phyloP scores from a whole-genome alignment of 2,888 invertebrate genomes.

The Perizoma affinitatum region DNA sequence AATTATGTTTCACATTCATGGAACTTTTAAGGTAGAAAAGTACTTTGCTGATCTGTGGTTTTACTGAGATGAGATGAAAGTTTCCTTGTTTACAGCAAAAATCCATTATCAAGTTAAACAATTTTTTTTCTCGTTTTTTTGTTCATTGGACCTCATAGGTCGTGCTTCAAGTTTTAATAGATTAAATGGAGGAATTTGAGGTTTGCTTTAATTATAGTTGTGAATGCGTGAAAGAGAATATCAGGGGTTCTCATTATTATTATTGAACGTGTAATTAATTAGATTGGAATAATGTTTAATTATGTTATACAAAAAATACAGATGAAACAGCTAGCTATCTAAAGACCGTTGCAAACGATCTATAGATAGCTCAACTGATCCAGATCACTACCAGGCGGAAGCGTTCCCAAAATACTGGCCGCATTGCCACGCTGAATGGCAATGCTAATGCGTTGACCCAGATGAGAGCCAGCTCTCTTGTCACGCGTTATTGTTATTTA shows the following conservation, averaged over 20 bases:
- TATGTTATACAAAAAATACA: too few relatives aligned
- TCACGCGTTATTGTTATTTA: too few relatives aligned
- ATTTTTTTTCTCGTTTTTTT: slow-evolving; percentile 65
- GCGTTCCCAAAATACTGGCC: too few relatives aligned
- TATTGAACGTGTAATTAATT: slow-evolving; percentile 2
- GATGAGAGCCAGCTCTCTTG: too few relatives aligned
- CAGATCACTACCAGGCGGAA: too few relatives aligned
- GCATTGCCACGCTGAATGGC: too few relatives aligned
- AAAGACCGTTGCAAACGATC: too few relatives aligned
- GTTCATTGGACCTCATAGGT: slow-evolving; percentile 68
- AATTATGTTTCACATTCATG: slow-evolving; percentile 9
- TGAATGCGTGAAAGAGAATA: slow-evolving; percentile 36
- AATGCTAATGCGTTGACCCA: too few relatives aligned
- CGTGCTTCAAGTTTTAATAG: slow-evolving; percentile 59
- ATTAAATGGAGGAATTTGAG: slow-evolving; percentile 51
- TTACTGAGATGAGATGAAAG: slow-evolving; percentile 66
- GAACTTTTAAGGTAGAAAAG: slow-evolving; percentile 52
- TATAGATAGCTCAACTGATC: too few relatives aligned
- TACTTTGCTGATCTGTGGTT: slow-evolving; percentile 59
- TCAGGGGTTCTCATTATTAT: slow-evolving; percentile 34
- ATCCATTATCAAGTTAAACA: slow-evolving; percentile 79
- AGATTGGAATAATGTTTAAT: too few relatives aligned
- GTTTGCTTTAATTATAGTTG: slow-evolving; percentile 52
- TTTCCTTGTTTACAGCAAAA: slow-evolving; percentile 70
- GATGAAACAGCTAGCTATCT: too few relatives aligned